Evolutionary conservation across 2,888 invertebrate genomes (phyloP), one percentile per base, ranked within the genome.

Genomic region (Apamea sordens): DNA sequence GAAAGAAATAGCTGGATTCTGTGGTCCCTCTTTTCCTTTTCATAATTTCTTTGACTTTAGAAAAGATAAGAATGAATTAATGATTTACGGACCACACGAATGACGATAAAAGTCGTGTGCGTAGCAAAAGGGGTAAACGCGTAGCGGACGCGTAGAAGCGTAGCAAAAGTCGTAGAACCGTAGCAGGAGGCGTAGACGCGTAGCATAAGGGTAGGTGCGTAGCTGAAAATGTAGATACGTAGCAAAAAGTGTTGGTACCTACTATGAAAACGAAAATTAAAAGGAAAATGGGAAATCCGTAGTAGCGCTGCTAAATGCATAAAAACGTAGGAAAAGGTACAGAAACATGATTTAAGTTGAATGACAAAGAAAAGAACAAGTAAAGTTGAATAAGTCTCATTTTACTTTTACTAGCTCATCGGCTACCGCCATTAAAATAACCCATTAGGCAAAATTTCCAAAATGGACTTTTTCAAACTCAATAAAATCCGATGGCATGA

Each of bases 401-500:
- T 80, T 83, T 65, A 50, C 75, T 67, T 61, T 50, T 61, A 61
- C 50, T 41, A 28, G 64, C 59, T 28, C 67, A 44, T 50, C 53
- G 50, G 41, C 24, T 10, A n/a, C 41, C 28, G 21, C 59, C 76
- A 75, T 85, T 73, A 85, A 75, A 86, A 75, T 77, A 85, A 86
- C 73, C 83, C 86, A 86, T 86, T 77, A 82, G 71, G 64, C 74
- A 13, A 72, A 76, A 77, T 79, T 76, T 74, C 13, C n/a, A 79
- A 86, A 84, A 79, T 76, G 70, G 73, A 84, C 73, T 80, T 86
- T 80, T 77, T 36, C 69, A 59, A 79, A 89, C 86, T 85, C 80
- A 84, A 86, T 87, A 80, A 86, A 89, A 86, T 76, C 83, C 64
- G 61, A 82, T 75, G 79, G 75, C 76, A 80, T 82, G 76, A 79